These are phyloP conservation scores for Plestiodon gilberti DNA, from an alignment of 2,113 vertebrate species.

Conservation along the genomic window DNA sequence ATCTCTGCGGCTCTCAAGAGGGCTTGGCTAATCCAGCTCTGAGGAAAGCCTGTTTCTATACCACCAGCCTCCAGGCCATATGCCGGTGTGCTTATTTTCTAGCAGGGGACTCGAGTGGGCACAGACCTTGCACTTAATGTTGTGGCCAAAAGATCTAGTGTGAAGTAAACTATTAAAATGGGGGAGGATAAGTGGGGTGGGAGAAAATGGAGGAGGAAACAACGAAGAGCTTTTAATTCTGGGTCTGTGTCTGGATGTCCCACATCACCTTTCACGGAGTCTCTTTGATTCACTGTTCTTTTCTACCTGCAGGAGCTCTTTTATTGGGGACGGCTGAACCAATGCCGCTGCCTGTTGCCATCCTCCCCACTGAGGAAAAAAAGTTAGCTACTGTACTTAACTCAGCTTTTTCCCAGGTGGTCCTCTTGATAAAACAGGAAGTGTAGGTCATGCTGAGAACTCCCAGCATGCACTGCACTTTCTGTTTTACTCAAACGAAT, in stretches of 20 bases:
- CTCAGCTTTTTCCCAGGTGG: no score
- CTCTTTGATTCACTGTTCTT: not conserved
- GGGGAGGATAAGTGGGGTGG: slow-evolving; percentile 15
- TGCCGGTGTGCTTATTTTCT: not conserved
- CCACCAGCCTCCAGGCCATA: not conserved
- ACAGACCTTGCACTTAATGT: not conserved
- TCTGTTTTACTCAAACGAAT: no score
- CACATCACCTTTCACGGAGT: not conserved
- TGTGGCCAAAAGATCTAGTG: rapidly evolving
- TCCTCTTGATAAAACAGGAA: no score
- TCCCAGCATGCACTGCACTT: no score
- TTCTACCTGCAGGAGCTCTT: not conserved
- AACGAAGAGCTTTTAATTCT: slow-evolving; percentile 53
- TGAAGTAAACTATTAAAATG: not conserved
- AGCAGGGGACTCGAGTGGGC: not conserved
- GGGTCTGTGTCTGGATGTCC: slow-evolving; percentile 43
- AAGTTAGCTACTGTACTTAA: no score
- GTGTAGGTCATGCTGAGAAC: no score
- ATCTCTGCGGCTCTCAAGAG: not conserved
- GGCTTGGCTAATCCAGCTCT: not conserved
- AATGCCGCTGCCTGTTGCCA: no score
- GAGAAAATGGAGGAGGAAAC: slow-evolving; percentile 49
- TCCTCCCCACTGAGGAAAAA: no score
- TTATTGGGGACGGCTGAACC: no score
- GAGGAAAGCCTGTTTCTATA: not conserved